These are phyloP conservation scores for Nebria salina DNA, from an alignment of 2,888 invertebrate genomes.

Conservation along the genomic window DNA sequence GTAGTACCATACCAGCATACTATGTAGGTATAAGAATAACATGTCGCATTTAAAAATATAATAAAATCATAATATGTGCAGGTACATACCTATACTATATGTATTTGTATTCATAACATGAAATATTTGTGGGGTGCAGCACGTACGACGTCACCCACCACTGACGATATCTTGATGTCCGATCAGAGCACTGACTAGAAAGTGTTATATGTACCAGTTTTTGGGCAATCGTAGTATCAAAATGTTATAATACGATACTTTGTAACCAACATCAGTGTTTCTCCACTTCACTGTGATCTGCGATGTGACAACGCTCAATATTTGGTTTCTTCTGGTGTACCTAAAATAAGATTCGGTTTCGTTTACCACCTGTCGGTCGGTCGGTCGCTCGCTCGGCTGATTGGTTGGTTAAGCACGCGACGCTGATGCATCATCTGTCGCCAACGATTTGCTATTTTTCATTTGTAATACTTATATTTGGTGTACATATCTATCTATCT, in stretches of 20 bases:
- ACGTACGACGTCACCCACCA: slow-evolving; percentile 59
- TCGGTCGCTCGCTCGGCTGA: too few relatives aligned
- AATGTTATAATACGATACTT: slow-evolving; percentile 24
- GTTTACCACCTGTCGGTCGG: slow-evolving; percentile 27
- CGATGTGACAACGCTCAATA: neutral
- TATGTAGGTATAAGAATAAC: neutral
- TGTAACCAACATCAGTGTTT: slow-evolving; percentile 5
- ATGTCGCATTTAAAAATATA: neutral
- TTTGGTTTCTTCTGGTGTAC: slow-evolving; percentile 1
- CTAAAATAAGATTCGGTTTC: slow-evolving; percentile 5
- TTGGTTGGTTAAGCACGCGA: slow-evolving; percentile 19
- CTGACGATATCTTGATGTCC: slow-evolving; percentile 52
- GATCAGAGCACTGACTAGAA: slow-evolving; percentile 8
- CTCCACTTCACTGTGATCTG: neutral
- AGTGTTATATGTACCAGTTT: neutral
- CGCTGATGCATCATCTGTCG: slow-evolving; percentile 19
- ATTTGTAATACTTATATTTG: too few relatives aligned
- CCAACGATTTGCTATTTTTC: neutral
- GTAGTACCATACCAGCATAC: too few relatives aligned
- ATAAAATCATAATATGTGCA: neutral
- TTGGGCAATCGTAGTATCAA: slow-evolving; percentile 23
- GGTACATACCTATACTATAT: neutral
- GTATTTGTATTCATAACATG: slow-evolving; percentile 62
- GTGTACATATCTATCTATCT: too few relatives aligned
- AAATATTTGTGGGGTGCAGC: slow-evolving; percentile 59